Base-by-base conservation (phyloP, 2,797 vertebrate species). In the Anguilla pacifica region DNA sequence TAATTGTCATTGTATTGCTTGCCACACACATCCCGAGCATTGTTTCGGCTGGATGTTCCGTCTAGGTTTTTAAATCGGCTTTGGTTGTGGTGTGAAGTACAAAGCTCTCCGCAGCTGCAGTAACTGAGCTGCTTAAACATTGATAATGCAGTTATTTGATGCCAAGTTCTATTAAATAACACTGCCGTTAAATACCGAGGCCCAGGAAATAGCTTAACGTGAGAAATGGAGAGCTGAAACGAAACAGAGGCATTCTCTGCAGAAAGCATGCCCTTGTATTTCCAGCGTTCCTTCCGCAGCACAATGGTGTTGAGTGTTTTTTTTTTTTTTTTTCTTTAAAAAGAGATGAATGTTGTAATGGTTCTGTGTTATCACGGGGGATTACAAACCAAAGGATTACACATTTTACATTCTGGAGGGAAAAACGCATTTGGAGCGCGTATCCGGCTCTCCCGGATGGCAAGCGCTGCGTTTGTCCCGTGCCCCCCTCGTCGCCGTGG, bases 111-210 rank as follows among this genome's bases (percentile, higher is more conserved):
- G 83, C 85, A 89, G 87, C 87, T 83, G 67, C 17, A 57, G 57
- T 49, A 84, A 67, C 84, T 92, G 90, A 93, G 93, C 93, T 94
- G 93, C 94, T 95, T 92, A 93, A 93, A 89, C 92, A 90, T 93
- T 93, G 93, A 93, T 94, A 93, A 93, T 93, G 91, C 93, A 92
- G 92, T 94, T 94, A 92, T 88, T 72, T 84, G 83, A 87, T 96
- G 94, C 95, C 94, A 95, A 95, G 91, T 95, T 95, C 92, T 93
- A 94, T 95, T 94, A 95, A 94, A 95, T 92, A 94, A 95, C 92
- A 92, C 92, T 90, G 91, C 88, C 79, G 85, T 94, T 93, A 92
- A 94, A 94, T 91, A 91, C 89, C 89, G 89, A 90, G 91, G 93
- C 92, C 87, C 89, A 89, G 89, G 92, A 90, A 87, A 74, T 64